Conservation (phyloP, 2,113 vertebrate species). For the Semnopithecus entellus region DNA sequence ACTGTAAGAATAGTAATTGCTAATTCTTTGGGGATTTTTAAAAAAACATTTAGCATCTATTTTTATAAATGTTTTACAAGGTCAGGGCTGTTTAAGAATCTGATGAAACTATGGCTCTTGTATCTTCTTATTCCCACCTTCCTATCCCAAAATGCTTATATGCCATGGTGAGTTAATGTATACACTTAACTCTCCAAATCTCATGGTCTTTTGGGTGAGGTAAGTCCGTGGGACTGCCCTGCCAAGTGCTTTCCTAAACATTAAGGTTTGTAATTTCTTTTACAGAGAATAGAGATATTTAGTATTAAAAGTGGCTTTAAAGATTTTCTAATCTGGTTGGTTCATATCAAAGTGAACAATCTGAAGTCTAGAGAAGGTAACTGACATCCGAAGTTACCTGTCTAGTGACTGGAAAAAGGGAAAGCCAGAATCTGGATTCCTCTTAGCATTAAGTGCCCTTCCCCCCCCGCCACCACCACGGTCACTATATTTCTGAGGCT, state of each 20-base stretch:
- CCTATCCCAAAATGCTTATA: not conserved
- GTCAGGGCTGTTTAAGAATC: not conserved
- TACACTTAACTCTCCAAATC: not conserved
- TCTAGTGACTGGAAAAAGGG: not conserved
- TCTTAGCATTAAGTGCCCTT: not conserved
- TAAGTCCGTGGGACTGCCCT: not conserved
- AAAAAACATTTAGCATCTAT: not conserved
- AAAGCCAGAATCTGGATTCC: not conserved
- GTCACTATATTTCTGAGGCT: not conserved
- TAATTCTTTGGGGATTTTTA: not conserved
- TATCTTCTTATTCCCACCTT: not conserved
- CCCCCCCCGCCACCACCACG: rapidly evolving
- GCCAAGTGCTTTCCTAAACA: not conserved
- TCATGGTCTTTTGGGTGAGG: not conserved
- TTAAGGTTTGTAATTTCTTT: not conserved
- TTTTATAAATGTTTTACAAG: not conserved
- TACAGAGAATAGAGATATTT: not conserved
- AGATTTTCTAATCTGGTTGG: not conserved
- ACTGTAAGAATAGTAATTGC: not conserved
- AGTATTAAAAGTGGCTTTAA: not conserved
- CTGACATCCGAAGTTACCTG: not conserved
- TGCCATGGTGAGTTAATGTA: not conserved
- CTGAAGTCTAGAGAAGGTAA: not conserved
- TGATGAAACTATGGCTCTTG: not conserved
- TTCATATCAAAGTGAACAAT: not conserved